Base-by-base conservation (phyloP, 1,140 invertebrate genomes). In the Vanessa atalanta region DNA sequence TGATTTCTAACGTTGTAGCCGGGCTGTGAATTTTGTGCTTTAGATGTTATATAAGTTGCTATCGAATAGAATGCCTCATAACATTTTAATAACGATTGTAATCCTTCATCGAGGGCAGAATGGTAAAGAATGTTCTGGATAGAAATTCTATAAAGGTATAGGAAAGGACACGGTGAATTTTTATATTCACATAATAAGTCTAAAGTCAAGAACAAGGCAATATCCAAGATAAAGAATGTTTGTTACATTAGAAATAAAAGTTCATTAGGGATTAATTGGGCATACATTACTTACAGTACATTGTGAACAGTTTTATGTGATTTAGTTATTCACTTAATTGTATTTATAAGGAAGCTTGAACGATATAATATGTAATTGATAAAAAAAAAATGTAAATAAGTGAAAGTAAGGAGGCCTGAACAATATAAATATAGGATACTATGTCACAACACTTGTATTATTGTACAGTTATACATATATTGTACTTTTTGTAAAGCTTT, bases 341-440 rank as follows among this genome's bases (percentile, higher is more conserved):
- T 81, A 78, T 76, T 75, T 78, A 50, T 78, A 78, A 78, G 79
- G 72, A 81, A 79, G 81, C 82, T 86, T 88, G 78, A 77, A 79
- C 75, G 77, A 76, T 78, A 73, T 79, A 43, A 43, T 43, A 71
- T 68, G 37, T 65, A 70, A 65, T 73, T 77, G 65, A 77, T 55
- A 66, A 70, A 75, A 76, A 69, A 80, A 83, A 83, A 85, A 85
- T 91, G 89, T 91, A 91, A 89, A 91, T 91, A 89, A 83, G 80
- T 76, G 82, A 87, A 85, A 78, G 85, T 87, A 86, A 77, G 87
- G 79, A 83, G 87, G 89, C 87, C 88, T 91, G 88, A 88, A 86
- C 76, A 81, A 79, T 85, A 84, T 84, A 86, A 83, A 83, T 87
- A 85, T 87, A 86, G 80, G 78, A 83, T 84, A 84, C 83, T 83